Percentiles rank a stretch among this genome's conserved stretches.
phyloP scores from a whole-genome alignment of 2,113 vertebrate genomes.

The Pelmatolapia mariae region DNA sequence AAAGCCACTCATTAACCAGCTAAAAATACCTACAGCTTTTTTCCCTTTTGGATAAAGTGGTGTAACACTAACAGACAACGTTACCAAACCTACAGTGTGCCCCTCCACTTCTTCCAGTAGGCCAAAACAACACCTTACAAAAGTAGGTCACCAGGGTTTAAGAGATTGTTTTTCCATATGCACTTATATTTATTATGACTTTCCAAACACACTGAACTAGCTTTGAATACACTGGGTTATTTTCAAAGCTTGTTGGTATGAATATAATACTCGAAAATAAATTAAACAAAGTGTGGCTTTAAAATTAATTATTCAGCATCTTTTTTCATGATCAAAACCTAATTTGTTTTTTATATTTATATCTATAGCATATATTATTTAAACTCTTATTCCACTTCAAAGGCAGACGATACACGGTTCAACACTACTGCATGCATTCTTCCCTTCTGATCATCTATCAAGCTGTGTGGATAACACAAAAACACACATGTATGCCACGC shows the following conservation, averaged over 20 bases:
- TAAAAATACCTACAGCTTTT: not conserved
- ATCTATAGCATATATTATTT: not conserved
- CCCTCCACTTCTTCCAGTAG: accelerated
- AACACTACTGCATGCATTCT: not conserved
- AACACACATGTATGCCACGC: not conserved
- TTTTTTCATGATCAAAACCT: not conserved
- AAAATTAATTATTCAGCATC: accelerated
- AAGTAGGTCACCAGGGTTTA: not conserved
- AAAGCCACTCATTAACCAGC: not conserved
- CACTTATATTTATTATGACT: not conserved
- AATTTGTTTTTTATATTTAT: accelerated
- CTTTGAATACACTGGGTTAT: not conserved
- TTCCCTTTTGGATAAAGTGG: not conserved
- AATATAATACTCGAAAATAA: not conserved
- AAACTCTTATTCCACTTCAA: not conserved
- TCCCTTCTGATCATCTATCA: not conserved
- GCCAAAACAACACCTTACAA: not conserved
- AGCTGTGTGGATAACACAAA: not conserved
- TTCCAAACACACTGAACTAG: not conserved
- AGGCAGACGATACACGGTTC: not conserved
- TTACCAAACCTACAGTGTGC: not conserved
- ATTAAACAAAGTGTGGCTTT: not conserved
- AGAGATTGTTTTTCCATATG: not conserved
- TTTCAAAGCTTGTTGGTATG: not conserved
- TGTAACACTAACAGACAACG: not conserved